Base-by-base conservation (phyloP, 2,888 invertebrate species). In the Drosophila meridionalis region DNA sequence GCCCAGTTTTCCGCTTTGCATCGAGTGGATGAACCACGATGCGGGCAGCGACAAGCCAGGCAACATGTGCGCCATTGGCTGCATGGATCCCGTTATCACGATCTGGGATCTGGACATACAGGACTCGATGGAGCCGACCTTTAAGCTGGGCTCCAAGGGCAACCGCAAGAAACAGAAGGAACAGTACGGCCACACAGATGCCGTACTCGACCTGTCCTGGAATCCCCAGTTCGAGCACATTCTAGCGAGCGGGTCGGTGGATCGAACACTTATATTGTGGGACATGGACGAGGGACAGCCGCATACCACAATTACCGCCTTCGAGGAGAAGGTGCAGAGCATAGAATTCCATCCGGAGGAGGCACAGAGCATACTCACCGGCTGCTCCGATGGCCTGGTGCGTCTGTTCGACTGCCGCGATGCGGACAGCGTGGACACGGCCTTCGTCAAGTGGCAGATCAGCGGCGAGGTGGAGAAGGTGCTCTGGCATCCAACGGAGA, bases 21-120 rank as follows among this genome's bases (percentile, higher is more conserved):
- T 99, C 59, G 99, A 99, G 93, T 98, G 98, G 97, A 94, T 99
- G 67, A 96, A 96, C 92, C 97, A 96, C 92, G 98, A 98, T 92
- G 96, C 97, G 0, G 93, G 93, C 93, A 95, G 93, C 3, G 96
- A 96, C 76, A 94, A 96, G 43, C 94, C 95, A 70, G 96, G 96
- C 26, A 99, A 98, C 93, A 95, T 98, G 83, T 96, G 98, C 84
- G 99, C 99, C 0, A 95, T 99, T 67, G 99, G 98, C 12, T 96
- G 96, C 42, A 98, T 99, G 98, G 96, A 96, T 75, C 97, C 98
- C 0, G 95, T 97, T 48, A 98, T 99, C 66, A 97, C 98, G 85
- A 95, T 99, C n/a, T 99, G 99, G 99, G 99, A 99, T 93, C 93
- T 99, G 50, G 99, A 99, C 93, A 95, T 99, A 69, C 96, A 99